Base-by-base conservation (phyloP, 2,113 vertebrate species). In the Notarius lentiginosus region DNA sequence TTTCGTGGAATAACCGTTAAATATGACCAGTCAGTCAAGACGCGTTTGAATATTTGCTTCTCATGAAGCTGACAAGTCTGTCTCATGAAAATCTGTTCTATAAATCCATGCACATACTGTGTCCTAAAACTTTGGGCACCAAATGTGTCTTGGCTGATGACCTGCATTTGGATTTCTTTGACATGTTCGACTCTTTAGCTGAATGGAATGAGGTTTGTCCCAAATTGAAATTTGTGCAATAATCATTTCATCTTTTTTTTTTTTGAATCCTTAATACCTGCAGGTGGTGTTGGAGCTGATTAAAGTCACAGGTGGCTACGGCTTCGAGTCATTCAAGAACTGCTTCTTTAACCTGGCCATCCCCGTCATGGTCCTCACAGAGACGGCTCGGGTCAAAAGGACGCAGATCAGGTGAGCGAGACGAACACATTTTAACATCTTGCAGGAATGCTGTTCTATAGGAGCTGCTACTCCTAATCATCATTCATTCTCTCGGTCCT, bases 281-380 rank as follows among this genome's bases (percentile, higher is more conserved):
- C 91, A 99, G 98, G 97, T 99, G 93, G 96, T 97, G 8, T 85
- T 99, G 88, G 98, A 99, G 92, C 91, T 99, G 90, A 96, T 99
- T 73, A 99, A 99, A 92, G 94, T 99, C 84, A 95, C 96, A 70
- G 97, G 95, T 89, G 95, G 94, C 68, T 96, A 96, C 81, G 93
- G 94, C 34, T 97, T 97, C 92, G 96, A 97, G 88, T 96, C 96
- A 1, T 97, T 97, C 89, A 99, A 96, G 92, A 99, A 99, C 95
- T 99, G 98, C 93, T 99, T 99, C 92, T 96, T 99, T 85, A 99
- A 99, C 91, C 92, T 99, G 93, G 98, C 98, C 90, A 97, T 99
- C 94, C 98, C 98, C 84, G 95, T 99, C 8, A 92, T 99, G 89
- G 97, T 99, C 86, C 95, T 99, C 77, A 97, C 98, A 11, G 97